phyloP scores from a whole-genome alignment of 2,888 invertebrate genomes.

The Saturnia pavonia region DNA sequence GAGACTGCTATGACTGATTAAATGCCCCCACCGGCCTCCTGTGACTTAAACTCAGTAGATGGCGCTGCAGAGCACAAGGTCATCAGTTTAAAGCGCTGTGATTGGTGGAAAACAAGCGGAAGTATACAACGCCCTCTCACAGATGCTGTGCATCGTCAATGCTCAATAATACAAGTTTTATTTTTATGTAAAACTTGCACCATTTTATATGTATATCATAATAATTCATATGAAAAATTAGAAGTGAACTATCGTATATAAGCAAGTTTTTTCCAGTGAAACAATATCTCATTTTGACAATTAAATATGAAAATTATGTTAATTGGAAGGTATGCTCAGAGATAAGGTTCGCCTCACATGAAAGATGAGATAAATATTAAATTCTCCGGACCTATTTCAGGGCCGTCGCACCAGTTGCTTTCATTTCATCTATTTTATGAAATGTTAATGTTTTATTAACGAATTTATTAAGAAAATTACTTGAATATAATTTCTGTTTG shows the following conservation, averaged over 20 bases:
- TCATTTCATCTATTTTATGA: conserved; percentile 10
- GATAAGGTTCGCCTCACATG: conserved; percentile 36
- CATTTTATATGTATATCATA: not conserved
- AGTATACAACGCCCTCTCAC: no score
- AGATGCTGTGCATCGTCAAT: no score
- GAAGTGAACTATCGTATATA: not conserved
- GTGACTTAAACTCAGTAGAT: no score
- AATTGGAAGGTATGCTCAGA: conserved; percentile 38
- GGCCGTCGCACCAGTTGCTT: conserved; percentile 9
- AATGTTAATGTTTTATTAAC: conserved; percentile 12
- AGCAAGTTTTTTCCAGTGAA: not conserved
- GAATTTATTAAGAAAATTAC: not conserved
- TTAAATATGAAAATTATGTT: conserved; percentile 36
- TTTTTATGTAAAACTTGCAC: no score
- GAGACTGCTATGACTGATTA: no score
- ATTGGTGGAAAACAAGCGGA: no score
- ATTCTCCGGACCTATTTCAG: conserved; percentile 52
- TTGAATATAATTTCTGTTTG: not conserved
- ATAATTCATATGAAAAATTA: not conserved
- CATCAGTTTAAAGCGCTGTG: no score
- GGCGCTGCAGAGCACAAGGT: no score
- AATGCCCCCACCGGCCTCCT: no score
- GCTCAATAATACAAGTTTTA: no score
- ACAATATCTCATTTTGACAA: conserved; percentile 4
- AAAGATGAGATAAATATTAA: conserved; percentile 46